Percentiles rank a stretch among this genome's conserved stretches.
Evolutionary conservation across 2,797 vertebrate species (phyloP).

Genomic region (Arnoldichthys spilopterus): DNA sequence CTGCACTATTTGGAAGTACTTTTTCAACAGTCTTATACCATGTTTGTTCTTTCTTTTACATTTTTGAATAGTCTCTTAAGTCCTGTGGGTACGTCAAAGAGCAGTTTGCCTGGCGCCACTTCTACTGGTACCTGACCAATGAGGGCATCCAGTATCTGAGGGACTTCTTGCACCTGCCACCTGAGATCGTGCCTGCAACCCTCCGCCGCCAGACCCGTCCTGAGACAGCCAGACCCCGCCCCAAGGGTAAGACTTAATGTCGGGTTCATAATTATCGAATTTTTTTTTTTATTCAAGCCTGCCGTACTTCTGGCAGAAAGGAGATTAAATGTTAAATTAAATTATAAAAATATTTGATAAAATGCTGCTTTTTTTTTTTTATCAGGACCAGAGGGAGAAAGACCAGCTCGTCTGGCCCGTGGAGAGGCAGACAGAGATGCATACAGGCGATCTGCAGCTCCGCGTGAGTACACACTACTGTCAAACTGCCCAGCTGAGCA

Average conservation of each 20-base stretch:
- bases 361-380: not conserved
- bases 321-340: too few species aligned
- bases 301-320: not conserved
- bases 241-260: conserved; percentile 84
- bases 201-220: conserved; percentile 94
- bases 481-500: not conserved
- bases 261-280: too few species aligned
- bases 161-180: conserved; percentile 96
- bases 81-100: conserved; percentile 98
- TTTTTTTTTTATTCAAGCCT: not conserved
- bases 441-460: conserved; percentile 93
- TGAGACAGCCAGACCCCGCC: conserved; percentile 93
- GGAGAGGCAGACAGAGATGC: conserved; percentile 95
- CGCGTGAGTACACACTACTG: conserved; percentile 80
- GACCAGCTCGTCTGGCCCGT: conserved; percentile 91
- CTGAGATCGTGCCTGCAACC: conserved; percentile 96
- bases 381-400: conserved; percentile 93
- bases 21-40: too few species aligned
- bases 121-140: conserved; percentile 99
- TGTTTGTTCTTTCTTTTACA: too few species aligned
- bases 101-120: conserved; percentile 99
- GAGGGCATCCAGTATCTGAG: conserved; percentile 98
- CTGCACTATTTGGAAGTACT: too few species aligned
- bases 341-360: not conserved
- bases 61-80: conserved; percentile 87